Base-by-base conservation (phyloP, 2,113 vertebrate genomes). In the Abramis brama region DNA sequence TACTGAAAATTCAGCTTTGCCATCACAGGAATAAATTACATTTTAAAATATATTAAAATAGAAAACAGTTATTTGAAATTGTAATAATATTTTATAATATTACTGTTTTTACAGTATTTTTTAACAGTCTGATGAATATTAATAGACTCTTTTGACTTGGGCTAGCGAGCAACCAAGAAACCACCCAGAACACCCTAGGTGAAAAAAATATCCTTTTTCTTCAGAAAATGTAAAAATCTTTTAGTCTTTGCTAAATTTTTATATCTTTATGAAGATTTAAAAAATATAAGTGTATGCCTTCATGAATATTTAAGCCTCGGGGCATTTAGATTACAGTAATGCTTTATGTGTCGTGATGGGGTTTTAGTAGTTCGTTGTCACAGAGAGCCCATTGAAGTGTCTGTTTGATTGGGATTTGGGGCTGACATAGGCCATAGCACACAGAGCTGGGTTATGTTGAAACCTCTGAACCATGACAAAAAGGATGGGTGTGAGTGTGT, bases 401-500 rank as follows among this genome's bases (percentile, higher is more conserved):
- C 66, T 19, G 50, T 66, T 89, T 86, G 82, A 81, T 86, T 68
- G 45, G 90, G 89, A 89, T 91, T 89, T 90, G 77, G 66, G 85
- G 86, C 66, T 43, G 84, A 45, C 86, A 21, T 62, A 74, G 82
- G 86, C 75, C 59, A 75, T 19, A 17, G 84, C 84, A 88, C 76
- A 43, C 52, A 6, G 27, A 89, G 89, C 30, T 62, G 84, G 86
- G 88, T 68, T 82, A 82, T 9, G 33, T 85, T 85, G 82, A 86
- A 88, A 90, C 81, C 91, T 88, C 87, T 80, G 82, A 91, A 91
- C 86, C 86, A 64, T 43, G 81, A 88, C 89, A 87, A 90, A 92
- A 87, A 76, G 77, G 15, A 50, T 70, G 79, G 81, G 79, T 78
- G 71, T 75, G 85, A 79, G 59, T 83, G 88, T 87, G 88, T 84